phyloP scores from a whole-genome alignment of 2,797 vertebrate genomes.

The Pipistrellus pygmaeus region DNA sequence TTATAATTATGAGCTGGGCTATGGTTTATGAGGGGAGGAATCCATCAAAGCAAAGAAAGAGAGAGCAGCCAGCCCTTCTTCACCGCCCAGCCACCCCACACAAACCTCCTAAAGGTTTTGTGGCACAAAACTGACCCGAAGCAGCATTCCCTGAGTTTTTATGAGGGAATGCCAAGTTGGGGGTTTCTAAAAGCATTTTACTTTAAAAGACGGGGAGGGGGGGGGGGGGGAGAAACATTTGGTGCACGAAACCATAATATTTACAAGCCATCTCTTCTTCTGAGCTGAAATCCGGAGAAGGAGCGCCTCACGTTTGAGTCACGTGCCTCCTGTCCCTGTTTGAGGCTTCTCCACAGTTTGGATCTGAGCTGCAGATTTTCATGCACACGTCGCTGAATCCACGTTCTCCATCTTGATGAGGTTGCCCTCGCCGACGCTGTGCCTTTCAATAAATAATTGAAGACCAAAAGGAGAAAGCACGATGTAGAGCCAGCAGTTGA shows the following conservation, averaged over 20 bases:
- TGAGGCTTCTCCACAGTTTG: slow-evolving; percentile 42
- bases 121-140: not conserved
- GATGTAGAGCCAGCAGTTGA: slow-evolving; percentile 59
- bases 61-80: slow-evolving; percentile 53
- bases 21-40: slow-evolving; percentile 72
- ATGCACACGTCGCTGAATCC: slow-evolving; percentile 38
- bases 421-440: slow-evolving; percentile 67
- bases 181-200: slow-evolving; percentile 33
- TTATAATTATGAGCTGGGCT: slow-evolving; percentile 86
- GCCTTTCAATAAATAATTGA: slow-evolving; percentile 83
- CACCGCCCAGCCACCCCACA: not conserved
- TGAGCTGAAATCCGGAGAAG: slow-evolving; percentile 57
- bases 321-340: slow-evolving; percentile 12
- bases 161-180: not conserved
- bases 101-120: not conserved
- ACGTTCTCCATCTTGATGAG: slow-evolving; percentile 76
- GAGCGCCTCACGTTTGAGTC: slow-evolving; percentile 6
- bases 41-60: slow-evolving; percentile 73
- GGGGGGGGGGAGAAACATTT: not conserved
- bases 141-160: slow-evolving; percentile 14
- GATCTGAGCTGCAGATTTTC: slow-evolving; percentile 69
- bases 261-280: slow-evolving; percentile 54
- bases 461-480: slow-evolving; percentile 63
- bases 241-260: slow-evolving; percentile 65
- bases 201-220: not conserved